Evolutionary conservation across 2,113 vertebrate species (phyloP), one percentile per base, ranked within the genome.

Genomic region (Ameiurus melas): DNA sequence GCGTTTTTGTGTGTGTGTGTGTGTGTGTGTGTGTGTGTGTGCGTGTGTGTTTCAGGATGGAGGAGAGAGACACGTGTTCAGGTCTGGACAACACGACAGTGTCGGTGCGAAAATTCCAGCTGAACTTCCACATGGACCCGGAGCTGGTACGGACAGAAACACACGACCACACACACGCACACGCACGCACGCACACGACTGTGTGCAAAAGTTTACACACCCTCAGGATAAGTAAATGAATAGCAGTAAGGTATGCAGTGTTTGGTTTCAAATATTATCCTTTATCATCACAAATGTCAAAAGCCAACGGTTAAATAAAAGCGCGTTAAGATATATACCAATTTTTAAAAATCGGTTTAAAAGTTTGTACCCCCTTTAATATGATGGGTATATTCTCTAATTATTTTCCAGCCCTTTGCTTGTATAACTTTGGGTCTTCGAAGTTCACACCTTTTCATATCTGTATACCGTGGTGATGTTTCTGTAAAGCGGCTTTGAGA

Each of bases 81-180:
- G 79, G 58, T 16, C 71, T 91, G 79, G 17, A 64, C 53, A 85
- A 91, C 85, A 60, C 86, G 6, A 79, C 73, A 10, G 83, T 89
- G 51, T 88, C 64, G 39, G 14, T 91, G 5, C 68, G 64, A 36
- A 73, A 87, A 68, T 91, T 86, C 64, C 68, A 86, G 22, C 64
- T 91, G 53, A 79, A 85, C 10, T 91, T 91, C 13, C 73, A 91
- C 86, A 89, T 89, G 90, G 84, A 86, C 43, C 22, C 86, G n/a
- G 84, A 91, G 16, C 86, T 89, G 90, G 88, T 91, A 88, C 57
- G 79, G 53, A 47, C 25, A 51, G 47, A 51, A 51, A 51, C 47
- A 8, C 47, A 1, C 7, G 5, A 47, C 22, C 16, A 14, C 27
- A 68, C 36, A 36, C 36, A 36, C 39, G 4, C 39, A 39, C 39